Conservation (phyloP, 2,888 invertebrate species). For the Scaptomyza reducta region DNA sequence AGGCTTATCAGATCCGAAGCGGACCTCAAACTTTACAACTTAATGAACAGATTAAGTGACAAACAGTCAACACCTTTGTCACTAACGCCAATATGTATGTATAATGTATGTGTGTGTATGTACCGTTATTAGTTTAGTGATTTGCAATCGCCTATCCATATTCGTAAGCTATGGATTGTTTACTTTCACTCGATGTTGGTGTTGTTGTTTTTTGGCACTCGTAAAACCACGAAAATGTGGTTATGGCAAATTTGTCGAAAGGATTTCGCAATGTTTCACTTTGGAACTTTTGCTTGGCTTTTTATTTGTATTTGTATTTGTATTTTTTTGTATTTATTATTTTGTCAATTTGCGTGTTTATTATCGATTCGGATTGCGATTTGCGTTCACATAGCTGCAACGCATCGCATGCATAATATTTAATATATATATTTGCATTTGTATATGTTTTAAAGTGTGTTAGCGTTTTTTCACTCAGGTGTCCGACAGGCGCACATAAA, state of each 20-base stretch:
- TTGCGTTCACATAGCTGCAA: conserved; percentile 22
- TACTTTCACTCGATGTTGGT: conserved; percentile 64
- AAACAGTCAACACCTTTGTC: conserved; percentile 15
- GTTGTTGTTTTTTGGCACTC: conserved; percentile 28
- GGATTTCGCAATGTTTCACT: conserved; percentile 61
- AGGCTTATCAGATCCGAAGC: conserved; percentile 16
- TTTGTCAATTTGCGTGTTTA: background rate
- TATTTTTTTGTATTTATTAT: conserved; percentile 5
- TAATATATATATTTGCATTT: conserved; percentile 23
- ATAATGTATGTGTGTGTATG: conserved; percentile 38
- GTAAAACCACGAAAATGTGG: conserved; percentile 22
- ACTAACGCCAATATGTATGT: background rate
- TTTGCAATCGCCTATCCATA: conserved; percentile 75
- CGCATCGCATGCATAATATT: conserved; percentile 52
- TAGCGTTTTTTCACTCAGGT: conserved; percentile 9
- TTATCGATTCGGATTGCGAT: conserved; percentile 5
- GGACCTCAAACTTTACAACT: background rate
- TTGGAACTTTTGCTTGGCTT: background rate
- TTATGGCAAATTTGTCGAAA: conserved; percentile 47
- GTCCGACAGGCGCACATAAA: conserved; percentile 24
- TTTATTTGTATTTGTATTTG: conserved; percentile 7
- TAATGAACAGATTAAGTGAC: conserved; percentile 33
- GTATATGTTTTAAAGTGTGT: background rate
- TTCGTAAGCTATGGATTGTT: conserved; percentile 71
- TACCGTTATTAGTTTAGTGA: conserved; percentile 77